Conservation (phyloP, 1,140 invertebrate genomes). For the Bombus haemorrhoidalis region DNA sequence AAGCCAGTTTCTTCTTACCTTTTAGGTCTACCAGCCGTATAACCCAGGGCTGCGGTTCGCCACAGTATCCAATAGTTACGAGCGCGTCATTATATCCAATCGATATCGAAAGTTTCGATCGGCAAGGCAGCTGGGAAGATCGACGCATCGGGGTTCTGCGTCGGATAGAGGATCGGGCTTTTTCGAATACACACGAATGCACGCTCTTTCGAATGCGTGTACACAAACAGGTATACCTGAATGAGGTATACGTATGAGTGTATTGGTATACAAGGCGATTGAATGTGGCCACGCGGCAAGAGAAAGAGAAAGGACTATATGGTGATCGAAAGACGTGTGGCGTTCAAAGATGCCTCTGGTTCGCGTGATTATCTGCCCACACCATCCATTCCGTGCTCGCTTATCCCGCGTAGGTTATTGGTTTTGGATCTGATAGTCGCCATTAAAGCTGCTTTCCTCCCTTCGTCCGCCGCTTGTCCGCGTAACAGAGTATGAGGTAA, state of each 20-base stretch:
- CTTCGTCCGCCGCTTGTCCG: slow-evolving; percentile 53
- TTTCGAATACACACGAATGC: not conserved
- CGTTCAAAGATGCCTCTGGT: slow-evolving; percentile 46
- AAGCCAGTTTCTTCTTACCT: slow-evolving; percentile 50
- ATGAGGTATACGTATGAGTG: not conserved
- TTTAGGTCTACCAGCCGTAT: slow-evolving; percentile 54
- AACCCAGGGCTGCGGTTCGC: slow-evolving; percentile 66
- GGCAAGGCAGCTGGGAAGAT: slow-evolving; percentile 65
- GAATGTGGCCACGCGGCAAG: slow-evolving; percentile 25
- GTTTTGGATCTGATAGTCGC: slow-evolving; percentile 68
- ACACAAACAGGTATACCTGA: not conserved
- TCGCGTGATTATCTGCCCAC: slow-evolving; percentile 67
- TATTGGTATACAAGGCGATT: slow-evolving; percentile 2
- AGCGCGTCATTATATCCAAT: slow-evolving; percentile 70
- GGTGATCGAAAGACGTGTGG: slow-evolving; percentile 51
- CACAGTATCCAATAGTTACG: slow-evolving; percentile 74
- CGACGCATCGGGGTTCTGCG: not conserved
- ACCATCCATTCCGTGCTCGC: slow-evolving; percentile 49
- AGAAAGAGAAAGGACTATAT: slow-evolving; percentile 37
- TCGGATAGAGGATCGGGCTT: slow-evolving; percentile 34
- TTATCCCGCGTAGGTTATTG: slow-evolving; percentile 67
- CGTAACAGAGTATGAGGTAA: slow-evolving; percentile 62
- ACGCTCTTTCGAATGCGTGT: too few species aligned
- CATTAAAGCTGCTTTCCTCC: slow-evolving; percentile 65
- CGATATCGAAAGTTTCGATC: slow-evolving; percentile 74